Evolutionary conservation across 1,140 invertebrate species (phyloP).

Genomic region (Ceratitis capitata): DNA sequence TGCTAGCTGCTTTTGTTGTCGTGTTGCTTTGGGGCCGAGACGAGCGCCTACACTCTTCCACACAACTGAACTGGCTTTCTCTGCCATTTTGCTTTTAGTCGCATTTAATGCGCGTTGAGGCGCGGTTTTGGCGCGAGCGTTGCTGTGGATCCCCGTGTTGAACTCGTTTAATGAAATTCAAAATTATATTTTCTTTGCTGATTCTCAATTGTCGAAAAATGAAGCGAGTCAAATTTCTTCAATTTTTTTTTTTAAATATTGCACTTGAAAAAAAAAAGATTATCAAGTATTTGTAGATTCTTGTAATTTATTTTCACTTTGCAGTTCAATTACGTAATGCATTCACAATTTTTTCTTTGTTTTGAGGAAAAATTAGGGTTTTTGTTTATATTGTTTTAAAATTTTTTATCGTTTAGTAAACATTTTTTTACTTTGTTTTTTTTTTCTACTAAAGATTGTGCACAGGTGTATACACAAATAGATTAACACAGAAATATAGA

Average conservation of each 20-base stretch:
- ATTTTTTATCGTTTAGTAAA: no score
- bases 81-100: conserved; percentile 20
- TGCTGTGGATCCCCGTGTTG: no score
- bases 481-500: no score
- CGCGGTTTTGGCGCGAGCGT: conserved; percentile 2
- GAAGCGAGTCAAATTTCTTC: no score
- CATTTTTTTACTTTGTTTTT: no score
- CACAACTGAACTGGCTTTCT: conserved; percentile 25
- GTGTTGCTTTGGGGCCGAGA: conserved; percentile 1
- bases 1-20: background rate
- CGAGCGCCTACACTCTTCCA: background rate
- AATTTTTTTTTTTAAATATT: background rate
- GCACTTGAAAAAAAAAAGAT: background rate
- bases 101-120: conserved; percentile 10
- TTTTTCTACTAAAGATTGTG: no score
- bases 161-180: no score
- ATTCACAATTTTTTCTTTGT: background rate
- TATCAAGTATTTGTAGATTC: no score
- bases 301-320: no score
- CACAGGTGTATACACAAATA: no score
- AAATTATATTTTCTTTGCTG: no score
- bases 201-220: no score
- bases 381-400: background rate
- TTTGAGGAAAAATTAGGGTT: background rate
- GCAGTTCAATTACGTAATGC: background rate